These are phyloP conservation scores for Lamellibrachia columna DNA, from an alignment of 2,888 invertebrate genomes.

Conservation along the genomic window DNA sequence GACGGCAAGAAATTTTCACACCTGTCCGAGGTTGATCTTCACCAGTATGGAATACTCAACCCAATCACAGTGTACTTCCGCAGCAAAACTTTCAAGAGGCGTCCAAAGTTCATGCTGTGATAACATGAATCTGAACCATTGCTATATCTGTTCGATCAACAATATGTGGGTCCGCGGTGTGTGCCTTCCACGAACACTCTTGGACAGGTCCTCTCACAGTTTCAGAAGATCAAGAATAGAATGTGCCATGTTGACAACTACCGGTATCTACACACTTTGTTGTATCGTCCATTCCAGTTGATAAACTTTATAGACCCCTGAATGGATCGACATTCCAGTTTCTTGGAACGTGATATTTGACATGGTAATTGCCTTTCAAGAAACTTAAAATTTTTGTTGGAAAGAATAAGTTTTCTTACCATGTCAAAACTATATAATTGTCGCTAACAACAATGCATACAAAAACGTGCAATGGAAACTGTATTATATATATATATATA, in stretches of 20 bases:
- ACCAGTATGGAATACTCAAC: constrained; percentile 54
- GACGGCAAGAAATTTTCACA: constrained; percentile 60
- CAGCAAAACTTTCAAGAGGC: constrained; percentile 32
- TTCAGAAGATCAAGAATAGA: too few relatives aligned
- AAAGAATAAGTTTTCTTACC: too few relatives aligned
- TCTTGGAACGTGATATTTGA: background rate
- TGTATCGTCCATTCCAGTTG: background rate
- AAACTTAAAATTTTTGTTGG: too few relatives aligned
- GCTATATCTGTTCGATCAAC: background rate
- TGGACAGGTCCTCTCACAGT: too few relatives aligned
- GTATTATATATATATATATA: background rate
- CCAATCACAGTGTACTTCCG: constrained; percentile 47
- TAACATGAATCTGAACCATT: background rate
- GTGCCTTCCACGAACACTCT: background rate
- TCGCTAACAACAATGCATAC: background rate
- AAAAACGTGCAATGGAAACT: background rate
- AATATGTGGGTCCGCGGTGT: background rate
- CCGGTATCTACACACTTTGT: background rate
- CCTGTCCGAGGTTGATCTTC: constrained; percentile 56
- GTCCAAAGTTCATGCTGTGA: background rate
- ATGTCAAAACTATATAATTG: background rate
- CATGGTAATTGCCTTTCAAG: background rate
- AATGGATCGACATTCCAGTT: too few relatives aligned
- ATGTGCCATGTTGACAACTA: background rate
- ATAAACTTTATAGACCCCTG: too few relatives aligned